Evolutionary conservation across 1,140 invertebrate genomes (phyloP).

Genomic region (Sarcophaga bullata): DNA sequence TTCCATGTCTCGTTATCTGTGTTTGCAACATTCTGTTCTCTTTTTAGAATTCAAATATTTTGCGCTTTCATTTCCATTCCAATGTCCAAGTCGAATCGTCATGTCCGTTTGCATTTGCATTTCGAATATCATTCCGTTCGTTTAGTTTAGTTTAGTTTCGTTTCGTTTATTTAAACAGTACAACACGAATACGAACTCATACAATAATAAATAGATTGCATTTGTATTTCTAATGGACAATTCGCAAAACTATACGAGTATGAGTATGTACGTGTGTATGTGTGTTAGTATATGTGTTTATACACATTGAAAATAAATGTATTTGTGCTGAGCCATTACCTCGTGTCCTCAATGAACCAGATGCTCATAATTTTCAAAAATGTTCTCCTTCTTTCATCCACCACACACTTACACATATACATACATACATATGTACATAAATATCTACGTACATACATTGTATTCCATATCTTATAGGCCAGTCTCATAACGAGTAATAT

Average conservation of each 20-base stretch:
- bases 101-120: background rate
- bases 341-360: slow-evolving; percentile 17
- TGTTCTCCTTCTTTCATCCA: background rate
- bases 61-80: too few relatives aligned
- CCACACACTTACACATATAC: background rate
- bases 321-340: slow-evolving; percentile 14
- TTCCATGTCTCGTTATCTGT: background rate
- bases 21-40: background rate
- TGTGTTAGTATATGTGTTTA: background rate
- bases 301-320: background rate
- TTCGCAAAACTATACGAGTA: background rate
- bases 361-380: slow-evolving; percentile 23
- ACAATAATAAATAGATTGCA: slow-evolving; percentile 2
- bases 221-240: background rate
- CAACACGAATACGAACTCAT: too few relatives aligned
- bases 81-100: background rate
- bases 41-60: too few relatives aligned
- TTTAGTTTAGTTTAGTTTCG: background rate
- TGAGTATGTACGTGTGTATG: background rate
- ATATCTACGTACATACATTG: background rate
- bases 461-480: background rate
- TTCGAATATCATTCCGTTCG: background rate
- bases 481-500: background rate
- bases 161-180: slow-evolving; percentile 16
- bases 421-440: background rate